Evolutionary conservation across 2,888 invertebrate genomes (phyloP).

Genomic region (Drosophila prolongata): DNA sequence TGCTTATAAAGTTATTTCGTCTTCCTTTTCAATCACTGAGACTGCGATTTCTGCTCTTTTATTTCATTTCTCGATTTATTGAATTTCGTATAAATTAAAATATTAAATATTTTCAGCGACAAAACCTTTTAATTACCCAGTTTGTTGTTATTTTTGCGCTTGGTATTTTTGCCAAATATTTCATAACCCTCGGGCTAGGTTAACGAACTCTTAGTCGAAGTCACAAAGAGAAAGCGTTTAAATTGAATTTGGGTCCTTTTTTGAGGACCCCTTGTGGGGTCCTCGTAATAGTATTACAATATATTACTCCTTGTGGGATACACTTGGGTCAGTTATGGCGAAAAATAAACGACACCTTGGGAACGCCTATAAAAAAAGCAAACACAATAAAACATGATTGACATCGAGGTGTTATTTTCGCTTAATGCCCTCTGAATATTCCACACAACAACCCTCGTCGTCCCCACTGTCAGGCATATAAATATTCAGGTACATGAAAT

Average conservation of each 20-base stretch:
- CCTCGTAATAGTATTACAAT: constrained; percentile 8
- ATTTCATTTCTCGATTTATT: constrained; percentile 72
- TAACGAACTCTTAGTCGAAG: constrained; percentile 48
- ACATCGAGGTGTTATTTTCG: constrained; percentile 42
- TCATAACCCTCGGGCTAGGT: constrained; percentile 36
- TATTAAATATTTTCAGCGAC: constrained; percentile 76
- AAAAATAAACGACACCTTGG: constrained; percentile 27
- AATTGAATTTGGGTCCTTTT: constrained; percentile 83
- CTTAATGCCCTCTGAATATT: constrained; percentile 9
- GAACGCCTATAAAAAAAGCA: constrained; percentile 21
- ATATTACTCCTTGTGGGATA: constrained; percentile 1
- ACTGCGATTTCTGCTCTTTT: constrained; percentile 42
- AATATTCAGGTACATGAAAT: constrained; percentile 80
- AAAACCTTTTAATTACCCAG: constrained; percentile 74
- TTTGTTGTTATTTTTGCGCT: constrained; percentile 34
- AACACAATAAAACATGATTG: constrained; percentile 34
- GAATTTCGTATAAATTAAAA: constrained; percentile 82
- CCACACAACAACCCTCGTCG: constrained; percentile 44
- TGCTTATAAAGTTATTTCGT: constrained; percentile 33
- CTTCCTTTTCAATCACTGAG: constrained; percentile 69
- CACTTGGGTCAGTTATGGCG: constrained; percentile 24
- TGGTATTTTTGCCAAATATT: constrained; percentile 54
- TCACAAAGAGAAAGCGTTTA: constrained; percentile 65
- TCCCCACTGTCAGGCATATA: constrained; percentile 43
- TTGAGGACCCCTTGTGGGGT: constrained; percentile 38